Conservation (phyloP, 2,797 vertebrate species). For the Nasua narica region DNA sequence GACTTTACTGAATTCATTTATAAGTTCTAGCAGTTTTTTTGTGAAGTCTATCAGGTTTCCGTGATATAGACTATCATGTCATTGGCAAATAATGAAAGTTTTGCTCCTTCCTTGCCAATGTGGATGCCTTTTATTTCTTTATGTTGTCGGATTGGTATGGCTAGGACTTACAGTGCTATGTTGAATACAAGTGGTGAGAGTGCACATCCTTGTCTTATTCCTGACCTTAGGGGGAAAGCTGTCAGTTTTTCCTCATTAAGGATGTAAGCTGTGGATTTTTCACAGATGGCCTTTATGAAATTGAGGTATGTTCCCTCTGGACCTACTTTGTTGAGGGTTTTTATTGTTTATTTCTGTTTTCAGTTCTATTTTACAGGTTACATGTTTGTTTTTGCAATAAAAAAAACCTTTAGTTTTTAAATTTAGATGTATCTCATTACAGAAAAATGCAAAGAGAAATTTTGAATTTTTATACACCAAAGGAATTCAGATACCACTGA, state of each 20-base stretch:
- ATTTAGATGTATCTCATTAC: neutral
- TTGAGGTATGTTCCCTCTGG: neutral
- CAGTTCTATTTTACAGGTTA: neutral
- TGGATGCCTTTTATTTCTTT: neutral
- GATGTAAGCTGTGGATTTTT: neutral
- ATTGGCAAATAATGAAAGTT: neutral
- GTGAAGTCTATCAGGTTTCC: neutral
- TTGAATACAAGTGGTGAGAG: neutral
- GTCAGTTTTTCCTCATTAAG: neutral
- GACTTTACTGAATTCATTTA: neutral
- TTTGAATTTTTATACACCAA: neutral
- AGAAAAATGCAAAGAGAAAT: neutral
- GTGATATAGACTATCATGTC: neutral
- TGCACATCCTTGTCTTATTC: neutral
- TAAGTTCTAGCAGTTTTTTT: neutral
- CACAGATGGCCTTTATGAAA: neutral
- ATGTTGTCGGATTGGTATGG: neutral
- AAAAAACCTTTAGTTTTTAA: neutral
- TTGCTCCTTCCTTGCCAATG: neutral
- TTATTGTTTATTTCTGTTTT: neutral
- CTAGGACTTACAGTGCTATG: neutral
- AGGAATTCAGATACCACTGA: neutral
- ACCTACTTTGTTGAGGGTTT: neutral
- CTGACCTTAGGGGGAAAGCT: neutral
- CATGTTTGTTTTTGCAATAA: neutral